phyloP scores from a whole-genome alignment of 2,888 invertebrate species.

The Vesta saturnalis region DNA sequence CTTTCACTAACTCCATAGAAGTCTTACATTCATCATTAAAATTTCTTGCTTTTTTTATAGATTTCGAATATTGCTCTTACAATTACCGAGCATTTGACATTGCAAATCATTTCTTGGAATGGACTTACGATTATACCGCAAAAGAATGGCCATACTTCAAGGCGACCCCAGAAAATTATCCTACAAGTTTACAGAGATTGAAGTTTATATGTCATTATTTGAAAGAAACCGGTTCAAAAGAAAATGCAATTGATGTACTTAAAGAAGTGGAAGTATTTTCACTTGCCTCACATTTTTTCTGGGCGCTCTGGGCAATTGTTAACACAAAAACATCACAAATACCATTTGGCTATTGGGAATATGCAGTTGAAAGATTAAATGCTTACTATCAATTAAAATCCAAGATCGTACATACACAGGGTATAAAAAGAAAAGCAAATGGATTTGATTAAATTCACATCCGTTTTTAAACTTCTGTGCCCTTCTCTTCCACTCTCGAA shows the following conservation, averaged over 20 bases:
- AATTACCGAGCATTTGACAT: slow-evolving; percentile 94
- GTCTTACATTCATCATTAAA: not conserved
- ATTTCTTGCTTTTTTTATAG: slow-evolving; percentile 56
- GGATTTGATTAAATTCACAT: slow-evolving; percentile 17
- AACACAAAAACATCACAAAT: slow-evolving; percentile 90
- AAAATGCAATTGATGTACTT: slow-evolving; percentile 54
- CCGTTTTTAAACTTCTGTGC: too few relatives aligned
- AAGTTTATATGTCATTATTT: slow-evolving; percentile 70
- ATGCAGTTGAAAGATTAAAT: slow-evolving; percentile 50
- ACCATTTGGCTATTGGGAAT: slow-evolving; percentile 92
- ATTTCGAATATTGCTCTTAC: slow-evolving; percentile 96
- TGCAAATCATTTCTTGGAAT: slow-evolving; percentile 94
- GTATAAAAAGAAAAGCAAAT: slow-evolving; percentile 23
- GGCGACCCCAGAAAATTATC: slow-evolving; percentile 74
- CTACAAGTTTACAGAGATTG: slow-evolving; percentile 79
- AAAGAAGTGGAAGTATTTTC: slow-evolving; percentile 85
- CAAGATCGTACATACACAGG: slow-evolving; percentile 2
- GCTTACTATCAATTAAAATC: slow-evolving; percentile 52
- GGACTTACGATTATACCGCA: slow-evolving; percentile 89
- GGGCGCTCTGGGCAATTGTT: slow-evolving; percentile 92
- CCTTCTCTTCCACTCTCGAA: slow-evolving; percentile 10
- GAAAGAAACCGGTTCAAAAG: slow-evolving; percentile 53
- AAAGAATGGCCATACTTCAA: slow-evolving; percentile 80
- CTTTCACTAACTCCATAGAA: too few relatives aligned
- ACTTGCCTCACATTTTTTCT: slow-evolving; percentile 90